Conservation (phyloP, 1,140 invertebrate genomes). For the Neodiprion pinetum region DNA sequence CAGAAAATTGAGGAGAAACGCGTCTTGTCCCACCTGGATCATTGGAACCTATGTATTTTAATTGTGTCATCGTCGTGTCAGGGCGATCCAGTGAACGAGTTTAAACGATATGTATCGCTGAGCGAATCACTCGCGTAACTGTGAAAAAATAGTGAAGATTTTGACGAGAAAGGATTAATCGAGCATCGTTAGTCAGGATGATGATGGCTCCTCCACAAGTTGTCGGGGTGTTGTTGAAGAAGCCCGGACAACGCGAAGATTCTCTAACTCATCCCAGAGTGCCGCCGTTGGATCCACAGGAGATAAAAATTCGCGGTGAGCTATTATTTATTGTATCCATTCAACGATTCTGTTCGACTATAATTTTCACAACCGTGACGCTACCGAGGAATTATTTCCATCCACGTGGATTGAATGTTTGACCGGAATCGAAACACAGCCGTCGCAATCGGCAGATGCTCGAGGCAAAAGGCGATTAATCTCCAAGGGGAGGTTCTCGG, state of each 20-base stretch:
- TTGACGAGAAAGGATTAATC: not conserved
- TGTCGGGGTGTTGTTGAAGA: slow-evolving; percentile 57
- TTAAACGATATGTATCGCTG: too few relatives aligned
- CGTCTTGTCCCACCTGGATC: too few relatives aligned
- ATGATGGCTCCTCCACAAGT: slow-evolving; percentile 59
- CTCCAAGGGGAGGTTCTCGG: not conserved
- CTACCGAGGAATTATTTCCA: too few relatives aligned
- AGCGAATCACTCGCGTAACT: too few relatives aligned
- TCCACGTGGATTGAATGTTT: not conserved
- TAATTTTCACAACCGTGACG: too few relatives aligned
- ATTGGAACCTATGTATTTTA: too few relatives aligned
- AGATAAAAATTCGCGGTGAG: slow-evolving; percentile 57
- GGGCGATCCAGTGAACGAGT: too few relatives aligned
- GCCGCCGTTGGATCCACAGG: slow-evolving; percentile 51
- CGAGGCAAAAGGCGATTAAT: not conserved
- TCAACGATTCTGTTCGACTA: not conserved
- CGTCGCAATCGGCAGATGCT: not conserved
- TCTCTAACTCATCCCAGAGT: slow-evolving; percentile 38
- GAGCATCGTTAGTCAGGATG: slow-evolving; percentile 36
- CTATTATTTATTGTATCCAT: not conserved
- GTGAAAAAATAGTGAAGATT: too few relatives aligned
- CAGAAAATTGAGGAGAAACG: too few relatives aligned
- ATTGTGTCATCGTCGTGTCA: too few relatives aligned
- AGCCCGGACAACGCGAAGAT: slow-evolving; percentile 47
- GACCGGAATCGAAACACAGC: not conserved